Evolutionary conservation across 2,797 vertebrate genomes (phyloP), one percentile per base, ranked within the genome.

Genomic region (Labeo calbasu): DNA sequence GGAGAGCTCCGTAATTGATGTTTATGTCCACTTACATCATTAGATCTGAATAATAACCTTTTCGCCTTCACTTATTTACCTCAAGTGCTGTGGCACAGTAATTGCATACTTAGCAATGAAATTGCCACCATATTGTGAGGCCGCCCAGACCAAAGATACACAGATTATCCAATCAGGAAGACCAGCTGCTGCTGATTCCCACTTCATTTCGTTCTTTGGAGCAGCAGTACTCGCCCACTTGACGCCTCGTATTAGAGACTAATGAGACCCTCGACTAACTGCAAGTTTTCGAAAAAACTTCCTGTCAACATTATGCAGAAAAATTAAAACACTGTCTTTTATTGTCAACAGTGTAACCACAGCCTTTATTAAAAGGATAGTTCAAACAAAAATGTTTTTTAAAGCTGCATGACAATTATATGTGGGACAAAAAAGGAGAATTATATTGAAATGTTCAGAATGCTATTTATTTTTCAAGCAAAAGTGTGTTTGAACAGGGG

Each of bases 141-240:
- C 36, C 59, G 76, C 68, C 69, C 68, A 55, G 55, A 66, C 81
- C 75, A 79, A 78, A 83, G 80, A 83, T 68, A 46, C 75, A 73
- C 80, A 83, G 55, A 72, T 83, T 86, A 86, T 86, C 81, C 79
- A 86, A 83, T 86, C 79, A 79, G 80, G 66, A 86, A 72, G 68
- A 83, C 85, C 85, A 86, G 80, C 80, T 86, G 85, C 85, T 82
- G 50, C 55, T 79, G 73, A 66, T 82, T 70, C 75, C 84, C 55
- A 72, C 66, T 61, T 82, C 69, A 78, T 78, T 82, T 73, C 10
- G 5, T 72, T 83, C 48, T 82, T 71, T 57, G 48, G 69, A 65
- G 63, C 65, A 77, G 63, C 21, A 40, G 53, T 65, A 77, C 73
- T 70, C 53, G 43, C 66, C 84, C 72, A 71, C 80, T 81, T 77